phyloP scores from a whole-genome alignment of 2,113 vertebrate genomes.

The Labeo catla region DNA sequence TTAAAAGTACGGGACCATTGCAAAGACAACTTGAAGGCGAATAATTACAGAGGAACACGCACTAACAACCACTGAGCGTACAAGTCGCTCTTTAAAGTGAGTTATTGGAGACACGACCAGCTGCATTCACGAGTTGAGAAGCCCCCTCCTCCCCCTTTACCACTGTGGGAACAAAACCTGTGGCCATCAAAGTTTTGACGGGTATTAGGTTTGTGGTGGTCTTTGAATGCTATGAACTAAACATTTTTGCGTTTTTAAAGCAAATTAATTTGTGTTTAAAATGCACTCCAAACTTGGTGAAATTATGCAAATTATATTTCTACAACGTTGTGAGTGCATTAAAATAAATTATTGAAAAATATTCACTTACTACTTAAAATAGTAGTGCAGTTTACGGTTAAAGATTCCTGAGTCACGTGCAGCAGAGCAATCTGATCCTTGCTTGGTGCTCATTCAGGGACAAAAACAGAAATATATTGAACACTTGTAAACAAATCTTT shows the following conservation, averaged over 20 bases:
- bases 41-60: slow-evolving; percentile 36
- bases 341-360: neutral
- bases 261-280: neutral
- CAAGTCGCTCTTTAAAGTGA: slow-evolving; percentile 47
- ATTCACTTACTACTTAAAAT: neutral
- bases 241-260: neutral
- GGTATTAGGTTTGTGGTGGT: neutral
- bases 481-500: neutral
- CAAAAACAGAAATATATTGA: neutral
- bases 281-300: neutral
- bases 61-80: neutral
- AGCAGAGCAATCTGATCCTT: slow-evolving; percentile 18
- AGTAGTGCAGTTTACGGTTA: neutral
- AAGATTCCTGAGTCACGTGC: slow-evolving; percentile 8
- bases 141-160: slow-evolving; percentile 29
- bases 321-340: neutral
- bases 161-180: slow-evolving; percentile 29
- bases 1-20: slow-evolving; percentile 30
- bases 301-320: neutral
- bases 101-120: slow-evolving; percentile 21
- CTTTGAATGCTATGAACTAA: neutral
- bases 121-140: slow-evolving; percentile 28
- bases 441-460: neutral
- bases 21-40: slow-evolving; percentile 6
- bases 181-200: slow-evolving; percentile 11